Conservation (phyloP, 2,888 invertebrate genomes). For the Napeogenes sylphis region DNA sequence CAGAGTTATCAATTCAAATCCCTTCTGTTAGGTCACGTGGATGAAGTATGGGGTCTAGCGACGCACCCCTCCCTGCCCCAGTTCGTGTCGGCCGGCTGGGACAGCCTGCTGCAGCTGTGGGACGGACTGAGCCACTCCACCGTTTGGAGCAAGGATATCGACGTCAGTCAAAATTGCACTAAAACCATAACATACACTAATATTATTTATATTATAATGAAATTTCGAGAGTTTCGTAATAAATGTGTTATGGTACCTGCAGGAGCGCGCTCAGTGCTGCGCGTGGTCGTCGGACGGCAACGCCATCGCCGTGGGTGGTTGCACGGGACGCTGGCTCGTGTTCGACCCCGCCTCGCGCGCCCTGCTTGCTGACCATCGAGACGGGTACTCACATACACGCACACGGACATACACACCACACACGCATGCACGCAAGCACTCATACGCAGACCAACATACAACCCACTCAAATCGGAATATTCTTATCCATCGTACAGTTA, state of each 20-base stretch:
- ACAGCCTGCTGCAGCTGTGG: conserved; percentile 90
- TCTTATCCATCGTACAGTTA: too few species aligned
- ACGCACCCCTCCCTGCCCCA: conserved; percentile 89
- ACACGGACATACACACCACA: background rate
- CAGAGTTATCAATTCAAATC: background rate
- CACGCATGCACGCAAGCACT: too few species aligned
- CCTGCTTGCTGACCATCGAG: conserved; percentile 81
- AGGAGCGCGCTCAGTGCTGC: conserved; percentile 91
- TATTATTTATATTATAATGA: too few species aligned
- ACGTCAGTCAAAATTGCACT: conserved; percentile 60
- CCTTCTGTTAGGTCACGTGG: conserved; percentile 84
- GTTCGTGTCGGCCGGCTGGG: conserved; percentile 91
- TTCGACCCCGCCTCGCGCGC: conserved; percentile 88
- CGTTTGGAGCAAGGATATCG: conserved; percentile 94
- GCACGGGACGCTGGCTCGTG: conserved; percentile 89
- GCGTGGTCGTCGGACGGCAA: conserved; percentile 88
- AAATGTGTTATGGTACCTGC: conserved; percentile 12
- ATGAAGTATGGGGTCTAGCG: conserved; percentile 93
- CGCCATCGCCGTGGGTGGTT: conserved; percentile 86
- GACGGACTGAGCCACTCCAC: conserved; percentile 91
- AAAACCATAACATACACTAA: too few species aligned
- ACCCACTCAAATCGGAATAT: too few species aligned
- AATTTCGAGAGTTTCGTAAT: too few species aligned
- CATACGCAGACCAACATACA: too few species aligned
- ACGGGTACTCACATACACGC: conserved; percentile 67